Percentiles rank a stretch among this genome's conserved stretches.
phyloP scores from a whole-genome alignment of 2,888 invertebrate species.

The Pristionchus entomophagus region DNA sequence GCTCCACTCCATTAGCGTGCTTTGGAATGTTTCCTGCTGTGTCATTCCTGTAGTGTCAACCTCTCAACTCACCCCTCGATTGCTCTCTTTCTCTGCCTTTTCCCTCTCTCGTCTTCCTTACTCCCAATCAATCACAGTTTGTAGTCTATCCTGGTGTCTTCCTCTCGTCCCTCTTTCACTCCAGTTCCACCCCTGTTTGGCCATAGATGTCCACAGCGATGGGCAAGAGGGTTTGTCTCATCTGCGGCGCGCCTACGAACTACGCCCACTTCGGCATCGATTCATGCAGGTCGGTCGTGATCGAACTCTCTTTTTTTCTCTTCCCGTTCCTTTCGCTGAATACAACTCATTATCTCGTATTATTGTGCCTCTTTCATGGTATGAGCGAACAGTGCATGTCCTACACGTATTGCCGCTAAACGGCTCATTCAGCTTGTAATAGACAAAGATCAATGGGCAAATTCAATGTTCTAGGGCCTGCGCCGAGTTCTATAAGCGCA shows the following conservation, averaged over 20 bases:
- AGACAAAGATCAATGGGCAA: too few species aligned
- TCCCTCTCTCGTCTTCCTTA: not conserved
- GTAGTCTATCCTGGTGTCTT: not conserved
- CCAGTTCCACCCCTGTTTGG: not conserved
- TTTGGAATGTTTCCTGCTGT: not conserved
- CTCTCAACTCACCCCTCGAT: not conserved
- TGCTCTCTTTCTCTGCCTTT: not conserved
- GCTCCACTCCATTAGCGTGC: too few species aligned
- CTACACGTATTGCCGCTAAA: too few species aligned
- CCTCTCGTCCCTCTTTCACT: not conserved
- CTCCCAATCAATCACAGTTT: not conserved
- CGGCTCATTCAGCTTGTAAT: too few species aligned
- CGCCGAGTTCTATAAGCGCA: constrained; percentile 7
- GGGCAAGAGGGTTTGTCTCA: not conserved
- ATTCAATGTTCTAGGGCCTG: not conserved
- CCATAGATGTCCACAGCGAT: not conserved
- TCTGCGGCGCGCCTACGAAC: constrained; percentile 2
- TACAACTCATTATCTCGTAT: not conserved
- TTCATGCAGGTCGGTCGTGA: not conserved
- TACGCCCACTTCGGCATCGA: constrained; percentile 32
- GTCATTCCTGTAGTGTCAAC: not conserved
- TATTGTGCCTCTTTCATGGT: too few species aligned
- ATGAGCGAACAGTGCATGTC: too few species aligned
- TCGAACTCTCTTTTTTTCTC: too few species aligned
- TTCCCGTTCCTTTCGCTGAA: not conserved